Conservation (phyloP, 2,113 vertebrate species). For the Mandrillus leucophaeus region DNA sequence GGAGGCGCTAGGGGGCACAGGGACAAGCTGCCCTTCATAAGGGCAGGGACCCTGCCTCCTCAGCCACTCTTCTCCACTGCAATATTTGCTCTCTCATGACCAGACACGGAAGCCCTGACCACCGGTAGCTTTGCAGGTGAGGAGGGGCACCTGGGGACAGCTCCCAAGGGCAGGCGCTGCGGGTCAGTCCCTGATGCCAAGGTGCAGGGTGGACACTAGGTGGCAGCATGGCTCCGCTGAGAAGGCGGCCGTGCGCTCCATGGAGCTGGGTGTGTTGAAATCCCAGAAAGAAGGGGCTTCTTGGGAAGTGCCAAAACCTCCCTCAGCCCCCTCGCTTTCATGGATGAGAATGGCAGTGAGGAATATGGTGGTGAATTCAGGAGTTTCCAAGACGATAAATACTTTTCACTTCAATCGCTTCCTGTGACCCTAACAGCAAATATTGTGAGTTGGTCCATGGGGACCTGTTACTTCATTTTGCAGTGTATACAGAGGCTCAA, state of each 20-base stretch:
- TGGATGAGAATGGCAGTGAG: fast-evolving
- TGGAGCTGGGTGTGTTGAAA: fast-evolving
- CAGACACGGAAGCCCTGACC: neutral
- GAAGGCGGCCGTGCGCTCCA: fast-evolving
- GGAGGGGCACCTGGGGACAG: fast-evolving
- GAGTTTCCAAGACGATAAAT: neutral
- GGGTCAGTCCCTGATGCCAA: neutral
- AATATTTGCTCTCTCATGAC: neutral
- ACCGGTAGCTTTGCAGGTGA: fast-evolving
- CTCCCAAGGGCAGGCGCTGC: neutral
- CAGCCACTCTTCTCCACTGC: too few relatives aligned
- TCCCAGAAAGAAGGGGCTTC: fast-evolving
- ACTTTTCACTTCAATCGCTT: neutral
- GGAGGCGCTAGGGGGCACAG: neutral
- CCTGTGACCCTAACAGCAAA: fast-evolving
- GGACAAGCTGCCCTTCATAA: neutral
- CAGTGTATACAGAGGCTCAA: neutral
- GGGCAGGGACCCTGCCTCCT: too few relatives aligned
- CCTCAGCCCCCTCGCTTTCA: fast-evolving
- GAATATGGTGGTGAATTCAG: neutral
- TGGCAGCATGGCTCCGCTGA: slow-evolving; percentile 62
- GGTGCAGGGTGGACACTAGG: fast-evolving
- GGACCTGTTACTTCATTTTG: neutral
- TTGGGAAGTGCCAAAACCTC: fast-evolving
- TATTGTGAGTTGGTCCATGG: neutral